Base-by-base conservation (phyloP, 2,888 invertebrate genomes). In the Euspilapteryx auroguttella region DNA sequence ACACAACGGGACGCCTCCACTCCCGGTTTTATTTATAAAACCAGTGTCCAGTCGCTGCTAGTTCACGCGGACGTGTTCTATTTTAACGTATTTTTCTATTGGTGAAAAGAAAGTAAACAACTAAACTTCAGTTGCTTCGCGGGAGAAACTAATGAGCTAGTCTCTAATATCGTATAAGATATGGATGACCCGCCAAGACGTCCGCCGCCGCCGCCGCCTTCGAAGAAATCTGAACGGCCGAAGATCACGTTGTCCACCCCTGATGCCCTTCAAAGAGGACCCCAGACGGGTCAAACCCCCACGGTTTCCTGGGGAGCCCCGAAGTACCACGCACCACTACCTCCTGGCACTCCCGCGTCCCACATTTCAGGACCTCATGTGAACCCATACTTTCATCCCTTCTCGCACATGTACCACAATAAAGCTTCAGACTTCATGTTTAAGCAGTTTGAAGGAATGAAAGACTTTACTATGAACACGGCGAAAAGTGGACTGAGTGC, bases 381-480 rank as follows among this genome's bases (percentile, higher is more conserved):
- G 4, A 59, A 58, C 29, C 71, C 61, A 1, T 65, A 68, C 28
- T 61, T 53, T 41, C 65, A 56, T 36, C 76, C 63, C 3, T 75
- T 68, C 36, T 42, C 51, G 35, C 54, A 69, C 25, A 68, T 81
- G 56, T 83, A 85, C 38, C 75, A 81, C 1, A 81, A 78, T 36
- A 87, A 84, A 37, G 85, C 86, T 0, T 86, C 87, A 1, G 86
- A 86, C 37, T 90, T 88, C 42, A 83, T 89, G 78, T 86, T 87
- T 47, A 84, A 86, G 39, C 88, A 88, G 46, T 87, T 90, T 40
- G 84, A 83, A 41, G 89, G 86, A 0, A 83, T 89, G 41, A 85
- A 84, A 44, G 86, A 89, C 54, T 83, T 88, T 49, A 89, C 89
- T 0, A 73, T 79, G 68, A 80, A 78, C 37, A 81, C 81, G 1